Evolutionary conservation across 2,888 invertebrate species (phyloP), one percentile per base, ranked within the genome.

Genomic region (Dryococelus australis): DNA sequence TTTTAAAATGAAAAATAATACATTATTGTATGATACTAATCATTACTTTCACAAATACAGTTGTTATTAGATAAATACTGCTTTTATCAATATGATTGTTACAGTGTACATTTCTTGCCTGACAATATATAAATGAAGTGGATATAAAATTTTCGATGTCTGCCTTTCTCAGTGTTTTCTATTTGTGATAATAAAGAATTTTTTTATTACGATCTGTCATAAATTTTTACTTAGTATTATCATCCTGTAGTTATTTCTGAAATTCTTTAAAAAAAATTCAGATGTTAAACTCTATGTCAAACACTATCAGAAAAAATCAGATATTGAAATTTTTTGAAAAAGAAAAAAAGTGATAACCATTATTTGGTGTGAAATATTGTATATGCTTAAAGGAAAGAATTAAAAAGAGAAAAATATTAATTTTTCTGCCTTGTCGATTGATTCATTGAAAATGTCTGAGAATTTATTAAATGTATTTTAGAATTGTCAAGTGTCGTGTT

Each of bases 111-210:
- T 87, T 84, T 90, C 91, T 92, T 92, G 93, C 92, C 92, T 92
- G 92, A 93, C 92, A 93, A 93, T 93, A 92, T 92, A 91, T 92
- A 92, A 88, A 86, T 47, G 81, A 87, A 35, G 87, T 85, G 80
- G 84, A 87, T 87, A 86, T 85, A 43, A 81, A 85, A 65, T 65
- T 65, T 65, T 86, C 35, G n/a, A 85, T 85, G 65, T 86, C 85
- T 84, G 86, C 86, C 85, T 84, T 87, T 88, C 86, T 88, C 84
- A 86, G 86, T 88, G 88, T 88, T 87, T 88, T 87, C 86, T 85
- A 87, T 87, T 87, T 86, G 86, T 86, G 35, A 83, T 83, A 79
- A 84, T 51, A 35, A 43, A 84, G 84, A 51, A 78, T 43, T 28
- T 47, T 65, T 53, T 80, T 87, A 65, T 84, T 87, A 79, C 28